phyloP scores from a whole-genome alignment of 2,113 vertebrate genomes.

The Nyctibius bracteatus region DNA sequence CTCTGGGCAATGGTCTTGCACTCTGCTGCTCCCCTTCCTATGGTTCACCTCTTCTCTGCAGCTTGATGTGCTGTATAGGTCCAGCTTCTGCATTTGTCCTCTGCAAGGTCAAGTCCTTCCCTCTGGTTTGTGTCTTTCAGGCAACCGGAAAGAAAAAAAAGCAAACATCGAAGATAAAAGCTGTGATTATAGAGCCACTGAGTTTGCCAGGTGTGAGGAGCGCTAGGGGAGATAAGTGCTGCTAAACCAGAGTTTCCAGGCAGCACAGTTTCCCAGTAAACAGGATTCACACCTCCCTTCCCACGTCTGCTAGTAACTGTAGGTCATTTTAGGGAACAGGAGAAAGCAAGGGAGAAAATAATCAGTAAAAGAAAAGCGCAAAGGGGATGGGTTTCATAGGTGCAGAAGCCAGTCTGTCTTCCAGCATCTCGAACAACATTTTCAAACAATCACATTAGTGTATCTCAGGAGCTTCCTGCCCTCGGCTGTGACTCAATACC shows the following conservation, averaged over 20 bases:
- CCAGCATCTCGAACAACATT: rapidly evolving
- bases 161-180: not conserved
- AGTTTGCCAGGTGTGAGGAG: not conserved
- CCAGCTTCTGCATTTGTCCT: not conserved
- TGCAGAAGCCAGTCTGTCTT: not conserved
- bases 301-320: rapidly evolving
- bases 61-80: not conserved
- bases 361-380: not conserved
- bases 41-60: not conserved
- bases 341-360: not conserved
- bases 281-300: not conserved
- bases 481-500: not conserved
- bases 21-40: not conserved
- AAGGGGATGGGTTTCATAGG: not conserved
- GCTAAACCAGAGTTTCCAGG: not conserved
- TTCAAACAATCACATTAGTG: not conserved
- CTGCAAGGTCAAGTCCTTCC: not conserved
- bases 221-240: not conserved
- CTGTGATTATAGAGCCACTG: not conserved
- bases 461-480: not conserved
- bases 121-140: not conserved
- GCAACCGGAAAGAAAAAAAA: not conserved
- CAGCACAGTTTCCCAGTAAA: not conserved
- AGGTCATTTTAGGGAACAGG: not conserved
- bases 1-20: not conserved